Evolutionary conservation across 2,113 vertebrate species (phyloP).

Genomic region (Sisor rabdophorus): DNA sequence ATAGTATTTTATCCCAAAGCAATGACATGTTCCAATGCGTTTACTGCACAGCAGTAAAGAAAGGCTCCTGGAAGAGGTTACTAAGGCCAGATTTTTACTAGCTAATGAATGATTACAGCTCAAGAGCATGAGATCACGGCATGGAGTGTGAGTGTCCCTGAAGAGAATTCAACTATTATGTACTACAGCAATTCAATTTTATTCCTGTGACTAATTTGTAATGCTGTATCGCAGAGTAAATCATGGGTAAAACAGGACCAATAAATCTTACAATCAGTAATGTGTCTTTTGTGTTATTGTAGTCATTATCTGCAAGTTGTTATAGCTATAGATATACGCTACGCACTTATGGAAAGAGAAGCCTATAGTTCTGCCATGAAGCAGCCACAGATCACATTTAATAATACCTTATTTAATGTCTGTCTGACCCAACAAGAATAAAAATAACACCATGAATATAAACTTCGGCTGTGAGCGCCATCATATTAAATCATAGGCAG

Average conservation of each 20-base stretch:
- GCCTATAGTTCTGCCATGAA: background rate
- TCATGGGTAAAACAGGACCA: background rate
- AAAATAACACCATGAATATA: background rate
- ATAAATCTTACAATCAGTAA: background rate
- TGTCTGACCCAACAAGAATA: background rate
- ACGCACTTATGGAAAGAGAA: background rate
- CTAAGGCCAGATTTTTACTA: slow-evolving; percentile 44
- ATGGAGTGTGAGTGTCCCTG: slow-evolving; percentile 22
- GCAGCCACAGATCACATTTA: background rate
- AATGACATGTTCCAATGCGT: slow-evolving; percentile 51
- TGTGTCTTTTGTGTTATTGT: slow-evolving; percentile 1
- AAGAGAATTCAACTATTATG: slow-evolving; percentile 31
- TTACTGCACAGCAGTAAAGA: slow-evolving; percentile 48
- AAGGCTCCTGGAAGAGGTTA: slow-evolving; percentile 31
- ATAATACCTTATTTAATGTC: slow-evolving; percentile 3
- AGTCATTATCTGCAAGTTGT: background rate
- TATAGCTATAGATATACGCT: background rate
- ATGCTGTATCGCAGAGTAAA: slow-evolving; percentile 15
- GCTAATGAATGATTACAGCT: slow-evolving; percentile 43
- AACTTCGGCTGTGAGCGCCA: background rate
- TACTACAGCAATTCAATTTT: slow-evolving; percentile 31
- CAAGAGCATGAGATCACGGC: slow-evolving; percentile 25
- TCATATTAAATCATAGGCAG: background rate
- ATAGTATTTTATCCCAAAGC: slow-evolving; percentile 63
- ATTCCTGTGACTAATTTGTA: slow-evolving; percentile 11